phyloP scores from a whole-genome alignment of 37 sponge, comb jelly and placozoan species.

The Beroe forskalii region DNA sequence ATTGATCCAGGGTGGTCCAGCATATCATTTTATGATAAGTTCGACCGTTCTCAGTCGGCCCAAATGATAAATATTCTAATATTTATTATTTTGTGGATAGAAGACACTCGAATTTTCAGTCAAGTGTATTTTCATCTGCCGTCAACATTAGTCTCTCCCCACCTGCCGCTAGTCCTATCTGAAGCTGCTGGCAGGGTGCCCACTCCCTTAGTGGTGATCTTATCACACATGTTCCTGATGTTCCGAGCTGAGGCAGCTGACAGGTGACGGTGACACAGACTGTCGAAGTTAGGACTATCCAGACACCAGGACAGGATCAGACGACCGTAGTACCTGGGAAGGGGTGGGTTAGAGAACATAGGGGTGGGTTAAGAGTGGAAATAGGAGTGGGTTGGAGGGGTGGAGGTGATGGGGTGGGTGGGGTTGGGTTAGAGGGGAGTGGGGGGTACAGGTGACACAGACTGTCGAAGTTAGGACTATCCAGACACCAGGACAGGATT shows the following conservation, averaged over 20 bases:
- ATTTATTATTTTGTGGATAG: too few relatives aligned
- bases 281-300: slow-evolving; percentile 7
- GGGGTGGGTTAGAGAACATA: background rate
- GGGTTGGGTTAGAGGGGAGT: background rate
- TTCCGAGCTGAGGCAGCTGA: slow-evolving; percentile 7
- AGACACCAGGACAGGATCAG: slow-evolving; percentile 22
- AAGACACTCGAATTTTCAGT: too few relatives aligned
- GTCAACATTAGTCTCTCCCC: too few relatives aligned
- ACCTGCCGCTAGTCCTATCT: slow-evolving; percentile 57
- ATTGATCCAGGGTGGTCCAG: too few relatives aligned
- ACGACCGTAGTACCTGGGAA: slow-evolving; percentile 54
- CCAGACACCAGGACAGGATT: background rate
- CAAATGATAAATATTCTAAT: too few relatives aligned
- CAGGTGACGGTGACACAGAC: slow-evolving; percentile 23
- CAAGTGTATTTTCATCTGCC: too few relatives aligned
- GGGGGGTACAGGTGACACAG: background rate
- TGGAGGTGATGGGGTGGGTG: too few relatives aligned
- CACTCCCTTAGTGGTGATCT: slow-evolving; percentile 4
- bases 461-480: background rate
- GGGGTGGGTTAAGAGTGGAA: too few relatives aligned
- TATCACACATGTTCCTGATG: slow-evolving; percentile 39
- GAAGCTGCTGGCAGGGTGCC: slow-evolving; percentile 10
- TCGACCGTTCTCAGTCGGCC: too few relatives aligned
- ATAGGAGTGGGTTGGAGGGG: too few relatives aligned
- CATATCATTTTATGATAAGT: too few relatives aligned